Conservation (phyloP, 2,888 invertebrate genomes). For the Crioceris asparagi region DNA sequence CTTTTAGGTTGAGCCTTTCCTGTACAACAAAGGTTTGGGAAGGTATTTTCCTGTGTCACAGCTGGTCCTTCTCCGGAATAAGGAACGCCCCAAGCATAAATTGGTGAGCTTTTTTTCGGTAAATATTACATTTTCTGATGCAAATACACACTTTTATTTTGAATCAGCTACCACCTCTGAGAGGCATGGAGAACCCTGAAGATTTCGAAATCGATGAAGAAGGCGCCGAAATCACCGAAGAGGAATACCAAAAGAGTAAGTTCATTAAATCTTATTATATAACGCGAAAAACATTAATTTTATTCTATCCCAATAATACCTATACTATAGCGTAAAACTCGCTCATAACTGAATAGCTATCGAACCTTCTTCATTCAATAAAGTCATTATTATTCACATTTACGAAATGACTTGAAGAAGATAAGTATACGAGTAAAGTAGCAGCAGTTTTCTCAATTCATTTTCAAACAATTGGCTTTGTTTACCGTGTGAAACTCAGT, state of each 20-base stretch:
- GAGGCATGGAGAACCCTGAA: constrained; percentile 73
- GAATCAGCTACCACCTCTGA: constrained; percentile 63
- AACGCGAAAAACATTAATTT: too few relatives aligned
- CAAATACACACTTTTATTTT: too few relatives aligned
- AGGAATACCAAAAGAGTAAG: constrained; percentile 39
- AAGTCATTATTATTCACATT: too few relatives aligned
- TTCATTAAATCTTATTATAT: not conserved
- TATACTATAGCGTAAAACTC: too few relatives aligned
- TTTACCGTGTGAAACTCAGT: too few relatives aligned
- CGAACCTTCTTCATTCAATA: not conserved
- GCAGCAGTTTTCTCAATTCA: too few relatives aligned
- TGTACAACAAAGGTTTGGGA: constrained; percentile 90
- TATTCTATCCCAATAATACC: too few relatives aligned
- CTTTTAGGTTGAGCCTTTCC: constrained; percentile 65
- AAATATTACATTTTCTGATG: not conserved
- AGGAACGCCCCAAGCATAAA: constrained; percentile 71
- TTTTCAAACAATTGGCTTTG: too few relatives aligned
- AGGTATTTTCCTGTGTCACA: constrained; percentile 83
- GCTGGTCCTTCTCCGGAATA: constrained; percentile 76
- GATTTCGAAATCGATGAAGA: constrained; percentile 76
- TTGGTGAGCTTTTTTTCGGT: constrained; percentile 43
- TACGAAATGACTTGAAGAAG: too few relatives aligned
- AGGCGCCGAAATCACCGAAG: constrained; percentile 50
- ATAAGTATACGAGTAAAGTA: too few relatives aligned
- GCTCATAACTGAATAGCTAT: not conserved